A percentile compares a stretch with the other conserved stretches of the same genome.
Conservation (phyloP, 2,113 vertebrate species). For the Platichthys stellatus region DNA sequence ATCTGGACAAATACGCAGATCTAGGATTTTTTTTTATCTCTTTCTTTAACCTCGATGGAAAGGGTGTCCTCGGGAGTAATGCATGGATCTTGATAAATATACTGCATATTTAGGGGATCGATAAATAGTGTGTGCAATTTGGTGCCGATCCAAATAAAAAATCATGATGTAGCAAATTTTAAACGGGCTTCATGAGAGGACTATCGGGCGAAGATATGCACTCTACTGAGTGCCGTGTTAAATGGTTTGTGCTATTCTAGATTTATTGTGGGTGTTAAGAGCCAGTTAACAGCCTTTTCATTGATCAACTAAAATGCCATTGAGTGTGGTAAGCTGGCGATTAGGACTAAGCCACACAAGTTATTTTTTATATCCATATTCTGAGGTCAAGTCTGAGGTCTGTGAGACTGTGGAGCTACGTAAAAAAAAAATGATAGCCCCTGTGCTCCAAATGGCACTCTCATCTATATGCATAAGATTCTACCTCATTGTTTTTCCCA, state of each 20-base stretch:
- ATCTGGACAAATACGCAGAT: too few species aligned
- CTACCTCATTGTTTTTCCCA: conserved; percentile 16
- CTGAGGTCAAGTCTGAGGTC: not conserved
- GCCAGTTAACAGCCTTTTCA: not conserved
- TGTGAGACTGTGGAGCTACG: not conserved
- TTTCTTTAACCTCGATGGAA: too few species aligned
- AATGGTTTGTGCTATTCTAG: not conserved
- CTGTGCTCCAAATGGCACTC: not conserved
- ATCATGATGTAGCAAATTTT: not conserved
- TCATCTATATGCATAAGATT: conserved; percentile 24
- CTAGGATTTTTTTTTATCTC: too few species aligned
- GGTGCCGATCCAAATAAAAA: not conserved
- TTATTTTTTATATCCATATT: not conserved
- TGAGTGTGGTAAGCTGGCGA: not conserved
- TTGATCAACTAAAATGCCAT: not conserved
- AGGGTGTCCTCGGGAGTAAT: too few species aligned
- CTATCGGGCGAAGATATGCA: not conserved
- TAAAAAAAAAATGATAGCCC: too few species aligned
- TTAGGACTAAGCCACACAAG: not conserved
- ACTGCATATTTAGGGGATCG: too few species aligned
- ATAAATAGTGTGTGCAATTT: not conserved
- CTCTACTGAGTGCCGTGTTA: not conserved
- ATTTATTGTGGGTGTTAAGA: not conserved
- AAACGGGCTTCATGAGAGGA: not conserved
- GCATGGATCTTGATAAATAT: too few species aligned